Evolutionary conservation across 2,797 vertebrate species (phyloP), one percentile per base, ranked within the genome.

Genomic region (Florisuga fusca): DNA sequence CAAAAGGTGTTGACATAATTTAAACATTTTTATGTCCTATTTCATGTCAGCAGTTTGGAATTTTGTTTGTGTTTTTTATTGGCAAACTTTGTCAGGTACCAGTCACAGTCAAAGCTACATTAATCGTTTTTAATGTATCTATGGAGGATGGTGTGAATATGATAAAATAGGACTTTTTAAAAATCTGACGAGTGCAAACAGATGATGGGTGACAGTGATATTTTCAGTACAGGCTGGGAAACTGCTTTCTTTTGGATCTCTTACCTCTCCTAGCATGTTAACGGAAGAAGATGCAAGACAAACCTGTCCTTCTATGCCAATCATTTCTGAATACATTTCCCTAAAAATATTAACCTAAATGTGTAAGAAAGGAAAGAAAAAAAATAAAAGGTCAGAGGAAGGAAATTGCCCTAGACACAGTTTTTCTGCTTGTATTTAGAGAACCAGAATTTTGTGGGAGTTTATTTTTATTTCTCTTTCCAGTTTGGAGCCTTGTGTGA

Each of bases 191-290:
- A 97, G 96, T 97, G 98, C 97, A 98, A 98, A 97, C 97, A 98
- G 98, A 98, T 98, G 98, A 97, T n/a, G 97, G 97, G 95, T 97
- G 98, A 98, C 97, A 98, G 97, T 97, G 98, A 98, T 98, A 98
- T 98, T 98, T 98, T 98, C 97, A 95, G 97, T 98, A 97, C 97
- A 97, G 98, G 98, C 97, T 97, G 97, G 97, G 97, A 97, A 98
- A 96, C 96, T 93, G 98, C 97, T 98, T 97, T 96, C 97, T 97
- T 97, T 97, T 98, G 97, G 97, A 97, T 98, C 97, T 94, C 96
- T 97, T 97, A 93, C 93, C 92, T 97, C 97, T 97, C 93, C 69
- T 96, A 97, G 97, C 96, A 93, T 97, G 98, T 98, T 98, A 97
- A 96, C 77, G 78, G 96, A 97, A 94, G 96, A 80, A 97, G 97